Evolutionary conservation across 2,113 vertebrate species (phyloP), one percentile per base, ranked within the genome.

Genomic region (Ctenomys sociabilis): DNA sequence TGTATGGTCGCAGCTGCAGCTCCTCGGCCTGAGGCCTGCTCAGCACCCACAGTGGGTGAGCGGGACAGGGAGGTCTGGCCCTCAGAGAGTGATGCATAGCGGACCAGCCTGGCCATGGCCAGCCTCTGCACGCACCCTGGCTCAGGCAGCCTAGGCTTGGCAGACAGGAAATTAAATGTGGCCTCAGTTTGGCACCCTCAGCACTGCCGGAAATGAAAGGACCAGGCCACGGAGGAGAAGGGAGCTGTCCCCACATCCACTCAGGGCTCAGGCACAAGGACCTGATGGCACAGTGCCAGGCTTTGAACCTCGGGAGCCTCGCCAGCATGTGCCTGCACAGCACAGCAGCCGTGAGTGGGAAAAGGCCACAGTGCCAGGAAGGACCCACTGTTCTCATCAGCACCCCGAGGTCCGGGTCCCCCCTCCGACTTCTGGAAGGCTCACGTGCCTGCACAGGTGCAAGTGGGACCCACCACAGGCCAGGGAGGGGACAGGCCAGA

Each of bases 1-100:
- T 98, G 97, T 98, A 96, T 78, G 95, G 97, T 86, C 86, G 86
- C 52, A 83, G 77, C 43, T 0, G 68, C 85, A 32, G 9, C 11
- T 24, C 4, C 7, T 0, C 3, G 7, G 4, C 17, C 54, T 1
- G 4, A 26, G 32, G 32, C 40, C 68, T 21, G 14, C 26, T 19
- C 30, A 1, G 81, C 1, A 9, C 16, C 16, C 22, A 13, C 26
- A 30, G 40, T 10, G 45, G 77, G 10, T 30, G 45, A 35, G 2
- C 26, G 2, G 1, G 16, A 32, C 12, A 45, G 3, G 2, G 72
- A 43, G 28, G 17, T 30, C 1, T 0, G 1, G 9, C 64, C 49
- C 88, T 28, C 0, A 0, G 1, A 0, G 35, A 5, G 5, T 40
- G 10, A 16, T 0, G 0, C 0, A 35, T 49, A 1, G 45, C 68